Conservation (phyloP, 1,140 invertebrate genomes). For the Drosophila triauraria region DNA sequence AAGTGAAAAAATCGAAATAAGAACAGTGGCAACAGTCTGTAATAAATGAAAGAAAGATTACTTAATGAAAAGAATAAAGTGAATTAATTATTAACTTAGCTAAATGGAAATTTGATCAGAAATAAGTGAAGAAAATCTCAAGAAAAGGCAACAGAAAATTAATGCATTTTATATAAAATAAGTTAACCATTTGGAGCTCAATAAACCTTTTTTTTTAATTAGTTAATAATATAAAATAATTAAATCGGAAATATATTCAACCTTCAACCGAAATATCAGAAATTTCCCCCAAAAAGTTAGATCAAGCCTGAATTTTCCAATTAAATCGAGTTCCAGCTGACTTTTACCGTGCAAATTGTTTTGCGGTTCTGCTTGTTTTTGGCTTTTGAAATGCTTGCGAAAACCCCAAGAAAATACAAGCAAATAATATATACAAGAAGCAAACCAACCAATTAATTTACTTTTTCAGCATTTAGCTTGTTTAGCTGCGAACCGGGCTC, state of each 20-base stretch:
- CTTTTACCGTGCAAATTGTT: not conserved
- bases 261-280: not conserved
- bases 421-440: not conserved
- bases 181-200: not conserved
- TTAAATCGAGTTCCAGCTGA: conserved; percentile 4
- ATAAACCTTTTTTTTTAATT: not conserved
- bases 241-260: not conserved
- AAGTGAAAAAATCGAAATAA: conserved; percentile 2
- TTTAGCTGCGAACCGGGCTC: conserved; percentile 37
- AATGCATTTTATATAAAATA: not conserved
- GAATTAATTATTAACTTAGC: not conserved
- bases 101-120: not conserved
- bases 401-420: conserved; percentile 1
- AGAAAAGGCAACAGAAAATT: not conserved
- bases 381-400: not conserved
- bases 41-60: not conserved
- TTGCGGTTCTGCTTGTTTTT: conserved; percentile 4
- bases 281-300: not conserved
- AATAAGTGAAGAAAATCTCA: not conserved
- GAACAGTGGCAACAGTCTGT: not conserved
- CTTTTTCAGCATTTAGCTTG: conserved; percentile 60
- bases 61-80: not conserved
- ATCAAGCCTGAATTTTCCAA: not conserved
- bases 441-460: conserved; percentile 13
- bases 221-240: too few species aligned